Percentiles rank a stretch among this genome's conserved stretches.
These are phyloP conservation scores for Otolemur garnettii DNA, from an alignment of 2,113 vertebrate genomes.

Conservation along the genomic window DNA sequence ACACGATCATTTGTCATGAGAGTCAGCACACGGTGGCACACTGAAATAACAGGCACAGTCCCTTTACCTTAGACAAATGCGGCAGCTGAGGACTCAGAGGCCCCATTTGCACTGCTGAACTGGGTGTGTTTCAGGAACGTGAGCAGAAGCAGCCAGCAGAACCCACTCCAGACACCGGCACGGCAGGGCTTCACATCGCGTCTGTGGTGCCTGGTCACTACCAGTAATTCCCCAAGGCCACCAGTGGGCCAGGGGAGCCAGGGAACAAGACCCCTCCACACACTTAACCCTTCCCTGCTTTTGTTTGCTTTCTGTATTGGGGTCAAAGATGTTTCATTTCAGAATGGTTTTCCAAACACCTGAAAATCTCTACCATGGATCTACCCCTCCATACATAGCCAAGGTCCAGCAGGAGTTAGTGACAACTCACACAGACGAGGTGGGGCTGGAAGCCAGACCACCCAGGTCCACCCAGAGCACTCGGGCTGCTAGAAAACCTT, in stretches of 20 bases:
- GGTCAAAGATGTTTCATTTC: not conserved
- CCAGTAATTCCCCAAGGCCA: not conserved
- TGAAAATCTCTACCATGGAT: not conserved
- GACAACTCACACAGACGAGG: not conserved
- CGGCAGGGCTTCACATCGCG: not conserved
- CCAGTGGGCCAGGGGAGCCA: accelerated
- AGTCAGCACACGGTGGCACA: not conserved
- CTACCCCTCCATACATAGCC: not conserved
- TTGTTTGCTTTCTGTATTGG: not conserved
- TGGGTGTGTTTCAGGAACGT: accelerated
- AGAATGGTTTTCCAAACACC: not conserved
- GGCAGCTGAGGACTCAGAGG: accelerated
- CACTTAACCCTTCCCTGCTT: not conserved
- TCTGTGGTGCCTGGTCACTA: not conserved
- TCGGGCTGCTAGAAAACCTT: accelerated
- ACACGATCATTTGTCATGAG: not conserved
- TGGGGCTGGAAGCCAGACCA: accelerated
- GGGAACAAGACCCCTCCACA: not conserved
- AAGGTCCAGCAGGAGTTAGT: not conserved
- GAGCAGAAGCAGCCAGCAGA: not conserved
- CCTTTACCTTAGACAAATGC: not conserved
- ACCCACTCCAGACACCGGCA: accelerated
- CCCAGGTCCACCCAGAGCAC: not conserved
- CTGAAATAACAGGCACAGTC: not conserved
- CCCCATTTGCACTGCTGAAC: not conserved